Evolutionary conservation across 2,113 vertebrate genomes (phyloP).

Genomic region (Pholis gunnellus): DNA sequence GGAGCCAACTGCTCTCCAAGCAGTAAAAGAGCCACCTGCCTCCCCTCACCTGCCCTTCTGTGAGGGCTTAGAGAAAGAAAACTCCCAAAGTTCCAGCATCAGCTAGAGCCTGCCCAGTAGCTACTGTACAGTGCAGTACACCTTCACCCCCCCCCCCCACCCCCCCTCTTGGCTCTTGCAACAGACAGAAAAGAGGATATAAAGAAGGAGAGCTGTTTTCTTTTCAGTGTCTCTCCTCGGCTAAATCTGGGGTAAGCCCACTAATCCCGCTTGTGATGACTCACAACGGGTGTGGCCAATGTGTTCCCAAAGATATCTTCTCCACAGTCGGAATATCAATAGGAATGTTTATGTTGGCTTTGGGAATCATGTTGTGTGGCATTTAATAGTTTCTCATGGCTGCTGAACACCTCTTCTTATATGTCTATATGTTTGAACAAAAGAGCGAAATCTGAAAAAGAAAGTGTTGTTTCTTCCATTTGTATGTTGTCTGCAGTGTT

Average conservation of each 20-base stretch:
- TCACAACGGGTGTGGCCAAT: conserved; percentile 81
- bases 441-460: conserved; percentile 4
- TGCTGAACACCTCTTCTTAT: conserved; percentile 8
- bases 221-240: conserved; percentile 79
- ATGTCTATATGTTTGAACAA: background rate
- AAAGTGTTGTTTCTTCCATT: background rate
- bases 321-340: conserved; percentile 74
- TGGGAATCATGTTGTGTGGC: conserved; percentile 65
- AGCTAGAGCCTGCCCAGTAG: conserved; percentile 60
- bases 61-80: conserved; percentile 72
- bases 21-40: conserved; percentile 81
- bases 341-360: conserved; percentile 76
- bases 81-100: conserved; percentile 53
- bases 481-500: background rate
- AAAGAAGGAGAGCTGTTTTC: conserved; percentile 77
- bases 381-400: conserved; percentile 68
- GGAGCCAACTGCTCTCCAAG: conserved; percentile 75
- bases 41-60: conserved; percentile 80
- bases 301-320: conserved; percentile 79
- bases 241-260: conserved; percentile 79
- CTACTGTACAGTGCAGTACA: conserved; percentile 67
- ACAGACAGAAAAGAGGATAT: conserved; percentile 75
- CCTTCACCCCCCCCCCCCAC: conserved; percentile 55
- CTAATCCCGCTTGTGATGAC: conserved; percentile 80
- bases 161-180: conserved; percentile 70